Percentiles rank a stretch among this genome's conserved stretches.
These are phyloP conservation scores for Andricus grossulariae DNA, from an alignment of 1,140 invertebrate species.

Conservation along the genomic window DNA sequence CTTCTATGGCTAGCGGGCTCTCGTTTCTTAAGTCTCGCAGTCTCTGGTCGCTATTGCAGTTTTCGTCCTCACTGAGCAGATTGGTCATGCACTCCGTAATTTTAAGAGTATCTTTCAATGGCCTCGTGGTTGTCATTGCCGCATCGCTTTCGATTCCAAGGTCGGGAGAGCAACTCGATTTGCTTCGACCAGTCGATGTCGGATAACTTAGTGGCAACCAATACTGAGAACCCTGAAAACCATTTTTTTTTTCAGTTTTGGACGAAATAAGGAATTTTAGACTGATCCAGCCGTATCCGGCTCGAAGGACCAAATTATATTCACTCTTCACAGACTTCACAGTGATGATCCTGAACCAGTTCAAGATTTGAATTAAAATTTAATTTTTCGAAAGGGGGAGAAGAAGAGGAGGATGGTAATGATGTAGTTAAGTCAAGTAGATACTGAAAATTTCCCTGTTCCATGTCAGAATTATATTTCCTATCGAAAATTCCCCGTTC, in stretches of 20 bases:
- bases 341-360: no score
- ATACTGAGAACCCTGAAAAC: constrained; percentile 61
- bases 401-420: no score
- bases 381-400: no score
- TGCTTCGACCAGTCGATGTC: constrained; percentile 60
- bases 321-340: no score
- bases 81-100: constrained; percentile 78
- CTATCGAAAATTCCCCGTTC: no score
- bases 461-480: no score
- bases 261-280: not conserved
- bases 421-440: no score
- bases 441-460: no score
- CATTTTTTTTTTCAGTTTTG: not conserved
- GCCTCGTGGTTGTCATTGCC: constrained; percentile 70
- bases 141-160: constrained; percentile 84
- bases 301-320: no score
- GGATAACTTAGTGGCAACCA: constrained; percentile 66
- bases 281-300: no score
- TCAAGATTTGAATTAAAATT: no score
- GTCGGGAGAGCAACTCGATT: constrained; percentile 81
- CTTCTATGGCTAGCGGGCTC: constrained; percentile 69
- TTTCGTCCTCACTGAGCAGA: constrained; percentile 74
- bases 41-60: constrained; percentile 54
- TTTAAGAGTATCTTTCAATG: constrained; percentile 75
- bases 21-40: constrained; percentile 61